phyloP scores from a whole-genome alignment of 2,797 vertebrate genomes.

The Siniperca undulata region DNA sequence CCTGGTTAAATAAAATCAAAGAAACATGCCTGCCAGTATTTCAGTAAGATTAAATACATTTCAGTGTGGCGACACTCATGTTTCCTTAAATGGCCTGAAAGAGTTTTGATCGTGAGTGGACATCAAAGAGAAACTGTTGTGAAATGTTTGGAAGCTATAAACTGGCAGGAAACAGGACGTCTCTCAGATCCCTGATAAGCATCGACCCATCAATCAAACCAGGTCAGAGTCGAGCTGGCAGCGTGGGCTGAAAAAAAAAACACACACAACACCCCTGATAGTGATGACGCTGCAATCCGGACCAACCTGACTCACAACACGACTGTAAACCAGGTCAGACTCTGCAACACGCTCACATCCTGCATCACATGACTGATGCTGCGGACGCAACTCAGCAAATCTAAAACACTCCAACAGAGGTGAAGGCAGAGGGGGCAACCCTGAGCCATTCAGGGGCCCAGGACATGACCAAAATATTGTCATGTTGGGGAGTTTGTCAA shows the following conservation, averaged over 20 bases:
- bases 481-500: background rate
- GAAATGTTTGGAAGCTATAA: background rate
- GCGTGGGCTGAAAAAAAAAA: slow-evolving; percentile 36
- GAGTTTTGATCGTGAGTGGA: background rate
- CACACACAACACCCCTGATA: background rate
- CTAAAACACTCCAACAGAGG: background rate
- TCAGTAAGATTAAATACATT: background rate
- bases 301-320: slow-evolving; percentile 50
- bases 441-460: background rate
- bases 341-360: slow-evolving; percentile 2
- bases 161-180: slow-evolving; percentile 39
- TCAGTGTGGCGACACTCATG: too few relatives aligned
- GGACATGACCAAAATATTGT: background rate
- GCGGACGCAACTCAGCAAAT: background rate
- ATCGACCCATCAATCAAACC: slow-evolving; percentile 26
- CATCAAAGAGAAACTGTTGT: background rate
- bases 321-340: slow-evolving; percentile 58
- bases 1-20: too few relatives aligned
- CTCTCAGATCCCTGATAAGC: slow-evolving; percentile 31
- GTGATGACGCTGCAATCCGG: slow-evolving; percentile 30
- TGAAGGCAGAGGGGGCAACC: background rate
- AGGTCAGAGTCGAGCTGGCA: slow-evolving; percentile 34
- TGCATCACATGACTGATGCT: background rate
- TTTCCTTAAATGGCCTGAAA: slow-evolving; percentile 1
- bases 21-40: background rate